Conservation (phyloP, 2,888 invertebrate species). For the Acleris laterana region DNA sequence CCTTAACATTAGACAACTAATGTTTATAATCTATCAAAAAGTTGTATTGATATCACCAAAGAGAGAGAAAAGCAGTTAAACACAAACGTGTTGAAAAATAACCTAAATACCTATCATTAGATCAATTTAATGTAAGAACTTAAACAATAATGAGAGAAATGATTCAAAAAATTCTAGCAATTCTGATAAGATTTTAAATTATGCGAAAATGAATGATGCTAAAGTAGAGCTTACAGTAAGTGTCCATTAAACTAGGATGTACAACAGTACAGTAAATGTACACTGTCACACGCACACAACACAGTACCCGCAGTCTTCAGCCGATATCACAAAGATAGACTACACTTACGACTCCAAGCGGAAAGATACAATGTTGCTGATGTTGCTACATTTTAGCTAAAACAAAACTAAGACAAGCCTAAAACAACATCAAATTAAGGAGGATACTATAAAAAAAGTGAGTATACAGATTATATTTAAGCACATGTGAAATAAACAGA, state of each 20-base stretch:
- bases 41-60: too few relatives aligned
- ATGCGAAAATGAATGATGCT: constrained; percentile 33
- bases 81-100: background rate
- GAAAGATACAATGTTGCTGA: background rate
- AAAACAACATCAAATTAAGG: background rate
- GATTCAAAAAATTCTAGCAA: constrained; percentile 24
- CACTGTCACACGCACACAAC: constrained; percentile 72
- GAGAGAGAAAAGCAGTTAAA: background rate
- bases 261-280: constrained; percentile 67
- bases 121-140: constrained; percentile 26
- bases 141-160: constrained; percentile 24
- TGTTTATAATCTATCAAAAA: too few relatives aligned
- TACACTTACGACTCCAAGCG: constrained; percentile 50
- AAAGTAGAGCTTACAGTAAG: constrained; percentile 44
- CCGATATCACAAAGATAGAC: constrained; percentile 74
- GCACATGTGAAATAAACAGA: background rate
- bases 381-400: background rate
- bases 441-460: too few relatives aligned
- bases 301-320: constrained; percentile 77
- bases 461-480: too few relatives aligned
- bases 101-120: constrained; percentile 1
- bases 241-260: constrained; percentile 58
- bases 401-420: background rate
- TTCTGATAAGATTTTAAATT: constrained; percentile 33
- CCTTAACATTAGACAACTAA: too few relatives aligned